Evolutionary conservation across 2,113 vertebrate genomes (phyloP).

Genomic region (Microcebus griseorufus): DNA sequence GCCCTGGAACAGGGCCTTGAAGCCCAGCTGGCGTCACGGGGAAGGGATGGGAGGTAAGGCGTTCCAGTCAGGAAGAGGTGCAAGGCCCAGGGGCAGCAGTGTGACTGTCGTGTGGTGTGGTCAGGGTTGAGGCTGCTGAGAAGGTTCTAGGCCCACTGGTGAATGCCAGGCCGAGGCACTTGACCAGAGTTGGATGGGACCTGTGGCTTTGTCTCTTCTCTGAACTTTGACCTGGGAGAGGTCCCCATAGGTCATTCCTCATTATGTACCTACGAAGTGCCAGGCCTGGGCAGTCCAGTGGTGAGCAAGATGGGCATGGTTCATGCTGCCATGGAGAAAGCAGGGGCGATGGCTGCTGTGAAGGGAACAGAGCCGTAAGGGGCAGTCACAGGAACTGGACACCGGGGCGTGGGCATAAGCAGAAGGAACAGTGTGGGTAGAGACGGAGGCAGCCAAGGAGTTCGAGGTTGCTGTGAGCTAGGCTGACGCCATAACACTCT

Average conservation of each 20-base stretch:
- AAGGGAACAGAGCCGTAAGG: neutral
- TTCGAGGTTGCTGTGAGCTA: no score
- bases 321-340: neutral
- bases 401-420: no score
- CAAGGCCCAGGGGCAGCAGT: neutral
- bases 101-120: neutral
- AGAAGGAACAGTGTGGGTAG: neutral
- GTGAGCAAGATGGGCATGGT: neutral
- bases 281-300: neutral
- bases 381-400: neutral
- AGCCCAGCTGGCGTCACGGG: neutral
- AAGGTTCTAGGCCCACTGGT: neutral
- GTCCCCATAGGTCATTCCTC: neutral
- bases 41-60: no score
- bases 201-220: neutral
- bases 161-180: neutral
- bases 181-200: neutral
- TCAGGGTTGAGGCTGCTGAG: neutral
- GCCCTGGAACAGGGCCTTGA: neutral
- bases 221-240: neutral
- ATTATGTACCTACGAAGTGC: neutral
- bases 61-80: neutral
- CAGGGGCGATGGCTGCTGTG: neutral
- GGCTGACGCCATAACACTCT: no score
- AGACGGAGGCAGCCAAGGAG: no score